These are phyloP conservation scores for Hyles vespertilio DNA, from an alignment of 1,140 invertebrate species.

Conservation along the genomic window DNA sequence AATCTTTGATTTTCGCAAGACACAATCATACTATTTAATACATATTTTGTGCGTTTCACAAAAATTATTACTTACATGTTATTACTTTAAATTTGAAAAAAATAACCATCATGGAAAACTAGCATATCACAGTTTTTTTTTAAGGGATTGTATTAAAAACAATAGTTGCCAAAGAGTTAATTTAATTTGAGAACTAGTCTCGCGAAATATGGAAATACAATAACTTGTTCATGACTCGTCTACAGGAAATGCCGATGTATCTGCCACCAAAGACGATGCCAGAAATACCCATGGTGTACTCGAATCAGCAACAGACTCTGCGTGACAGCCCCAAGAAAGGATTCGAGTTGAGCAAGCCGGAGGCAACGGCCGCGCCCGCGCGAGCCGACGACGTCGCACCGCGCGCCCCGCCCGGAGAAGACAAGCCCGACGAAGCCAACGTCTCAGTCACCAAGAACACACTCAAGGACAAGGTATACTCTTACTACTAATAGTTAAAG, in stretches of 20 bases:
- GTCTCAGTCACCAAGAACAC: background rate
- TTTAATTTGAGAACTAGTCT: too few species aligned
- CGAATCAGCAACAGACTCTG: slow-evolving; percentile 44
- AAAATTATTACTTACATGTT: too few species aligned
- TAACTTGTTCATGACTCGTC: too few species aligned
- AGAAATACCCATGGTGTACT: slow-evolving; percentile 48
- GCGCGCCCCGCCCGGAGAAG: slow-evolving; percentile 17
- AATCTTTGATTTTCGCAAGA: too few species aligned
- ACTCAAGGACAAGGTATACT: background rate
- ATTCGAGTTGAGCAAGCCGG: slow-evolving; percentile 35
- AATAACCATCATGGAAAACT: too few species aligned
- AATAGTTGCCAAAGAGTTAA: too few species aligned
- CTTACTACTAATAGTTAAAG: background rate
- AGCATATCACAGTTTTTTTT: too few species aligned
- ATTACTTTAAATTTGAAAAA: too few species aligned
- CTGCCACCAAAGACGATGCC: slow-evolving; percentile 54
- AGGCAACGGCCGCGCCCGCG: slow-evolving; percentile 4
- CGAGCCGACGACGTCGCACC: slow-evolving; percentile 10
- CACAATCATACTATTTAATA: too few species aligned
- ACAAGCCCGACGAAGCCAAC: background rate
- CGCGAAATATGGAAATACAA: too few species aligned
- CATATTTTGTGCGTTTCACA: too few species aligned
- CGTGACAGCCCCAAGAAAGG: slow-evolving; percentile 61
- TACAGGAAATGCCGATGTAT: slow-evolving; percentile 46
- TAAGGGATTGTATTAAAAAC: too few species aligned